A percentile compares a stretch with the other conserved stretches of the same genome.
These are phyloP conservation scores for Nephrotoma appendiculata DNA, from an alignment of 2,888 invertebrate genomes.

Conservation along the genomic window DNA sequence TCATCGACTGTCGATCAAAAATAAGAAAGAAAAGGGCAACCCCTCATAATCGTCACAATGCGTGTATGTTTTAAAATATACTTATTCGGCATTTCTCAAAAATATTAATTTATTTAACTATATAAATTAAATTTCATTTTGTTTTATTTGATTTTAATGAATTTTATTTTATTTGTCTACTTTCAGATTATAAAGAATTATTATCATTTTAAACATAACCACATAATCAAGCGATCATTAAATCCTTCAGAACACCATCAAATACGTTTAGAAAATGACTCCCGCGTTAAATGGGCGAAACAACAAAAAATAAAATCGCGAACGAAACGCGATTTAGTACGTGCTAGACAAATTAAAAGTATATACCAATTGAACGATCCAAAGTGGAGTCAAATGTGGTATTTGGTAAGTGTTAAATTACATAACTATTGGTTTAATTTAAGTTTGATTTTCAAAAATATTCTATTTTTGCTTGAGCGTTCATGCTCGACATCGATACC, in stretches of 20 bases:
- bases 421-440: no score
- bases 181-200: constrained; percentile 77
- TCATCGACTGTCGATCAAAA: no score
- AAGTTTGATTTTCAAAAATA: no score
- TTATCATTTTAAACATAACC: constrained; percentile 72
- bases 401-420: constrained; percentile 59
- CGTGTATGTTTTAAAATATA: no score
- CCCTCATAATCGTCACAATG: no score
- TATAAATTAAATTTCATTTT: no score
- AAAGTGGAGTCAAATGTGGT: constrained; percentile 94
- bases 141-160: not conserved
- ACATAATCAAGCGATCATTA: constrained; percentile 62
- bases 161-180: constrained; percentile 14
- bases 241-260: constrained; percentile 56
- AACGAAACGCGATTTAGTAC: constrained; percentile 62
- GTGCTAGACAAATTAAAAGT: constrained; percentile 31
- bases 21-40: no score
- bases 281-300: constrained; percentile 65
- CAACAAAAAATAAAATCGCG: constrained; percentile 70
- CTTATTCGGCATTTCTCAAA: no score
- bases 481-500: no score
- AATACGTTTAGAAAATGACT: constrained; percentile 52
- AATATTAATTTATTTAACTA: no score
- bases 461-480: no score
- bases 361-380: constrained; percentile 58